Evolutionary conservation across 2,888 invertebrate species (phyloP).

Genomic region (Pheosia tremula): DNA sequence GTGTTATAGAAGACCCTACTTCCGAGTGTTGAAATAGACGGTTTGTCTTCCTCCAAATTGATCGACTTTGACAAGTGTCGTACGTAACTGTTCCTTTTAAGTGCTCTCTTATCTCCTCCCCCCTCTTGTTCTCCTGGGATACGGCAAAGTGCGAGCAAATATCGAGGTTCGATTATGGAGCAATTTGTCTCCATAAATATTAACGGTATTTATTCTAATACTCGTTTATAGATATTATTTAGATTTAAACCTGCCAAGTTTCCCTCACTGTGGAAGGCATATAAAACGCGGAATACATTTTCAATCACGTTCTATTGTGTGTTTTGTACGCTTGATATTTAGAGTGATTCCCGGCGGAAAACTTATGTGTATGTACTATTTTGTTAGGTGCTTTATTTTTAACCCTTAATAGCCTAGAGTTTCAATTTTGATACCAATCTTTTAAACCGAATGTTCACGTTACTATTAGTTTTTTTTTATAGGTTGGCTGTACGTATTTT

Average conservation of each 20-base stretch:
- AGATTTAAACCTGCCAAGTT: not conserved
- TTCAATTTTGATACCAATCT: too few relatives aligned
- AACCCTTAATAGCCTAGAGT: too few relatives aligned
- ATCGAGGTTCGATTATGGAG: not conserved
- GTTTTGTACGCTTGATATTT: constrained; percentile 14
- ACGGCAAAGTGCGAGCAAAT: not conserved
- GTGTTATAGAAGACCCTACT: not conserved
- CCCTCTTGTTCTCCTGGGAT: constrained; percentile 9
- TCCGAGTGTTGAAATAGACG: not conserved
- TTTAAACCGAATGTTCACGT: too few relatives aligned
- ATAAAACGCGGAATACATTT: constrained; percentile 25
- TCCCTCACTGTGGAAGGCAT: constrained; percentile 4
- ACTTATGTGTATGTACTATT: too few relatives aligned
- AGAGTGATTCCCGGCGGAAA: not conserved
- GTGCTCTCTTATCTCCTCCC: constrained; percentile 11
- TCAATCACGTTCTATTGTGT: constrained; percentile 35
- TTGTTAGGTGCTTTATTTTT: too few relatives aligned
- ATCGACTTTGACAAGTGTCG: constrained; percentile 21
- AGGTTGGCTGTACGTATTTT: too few relatives aligned
- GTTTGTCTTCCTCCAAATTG: constrained; percentile 7
- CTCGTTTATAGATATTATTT: not conserved
- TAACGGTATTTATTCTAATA: not conserved
- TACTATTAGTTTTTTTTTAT: too few relatives aligned
- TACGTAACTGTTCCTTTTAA: constrained; percentile 14
- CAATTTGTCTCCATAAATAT: not conserved